Evolutionary conservation across 2,797 vertebrate species (phyloP).

Genomic region (Argyrosomus regius): DNA sequence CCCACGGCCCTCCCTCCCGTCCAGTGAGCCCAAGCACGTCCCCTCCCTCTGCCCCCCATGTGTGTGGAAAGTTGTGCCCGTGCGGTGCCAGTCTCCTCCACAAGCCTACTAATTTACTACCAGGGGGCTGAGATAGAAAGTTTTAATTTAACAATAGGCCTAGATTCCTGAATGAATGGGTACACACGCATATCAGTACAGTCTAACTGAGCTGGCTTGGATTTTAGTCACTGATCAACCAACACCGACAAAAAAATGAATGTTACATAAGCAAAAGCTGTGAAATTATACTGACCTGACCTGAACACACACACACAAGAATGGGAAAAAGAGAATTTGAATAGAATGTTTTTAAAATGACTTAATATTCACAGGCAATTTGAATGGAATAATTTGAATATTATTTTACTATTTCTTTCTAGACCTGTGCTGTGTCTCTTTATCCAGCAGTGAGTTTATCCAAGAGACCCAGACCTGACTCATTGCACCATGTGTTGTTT

Average conservation of each 20-base stretch:
- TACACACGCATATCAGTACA: constrained; percentile 26
- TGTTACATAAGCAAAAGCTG: constrained; percentile 37
- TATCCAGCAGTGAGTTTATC: not conserved
- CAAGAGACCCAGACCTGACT: not conserved
- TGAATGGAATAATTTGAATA: no score
- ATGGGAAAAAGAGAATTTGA: not conserved
- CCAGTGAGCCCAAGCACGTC: constrained; percentile 26
- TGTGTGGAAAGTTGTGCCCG: constrained; percentile 51
- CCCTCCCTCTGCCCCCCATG: not conserved
- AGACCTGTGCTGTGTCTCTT: no score
- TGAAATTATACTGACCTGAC: constrained; percentile 9
- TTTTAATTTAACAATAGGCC: constrained; percentile 66
- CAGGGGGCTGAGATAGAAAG: constrained; percentile 28
- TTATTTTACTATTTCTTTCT: no score
- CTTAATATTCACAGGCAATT: not conserved
- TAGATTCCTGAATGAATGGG: constrained; percentile 44
- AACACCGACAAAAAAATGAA: constrained; percentile 27
- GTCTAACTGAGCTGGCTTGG: constrained; percentile 17
- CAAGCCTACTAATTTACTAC: constrained; percentile 71
- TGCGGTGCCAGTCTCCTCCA: constrained; percentile 52
- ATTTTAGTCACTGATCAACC: constrained; percentile 67
- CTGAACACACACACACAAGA: not conserved
- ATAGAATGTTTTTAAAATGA: not conserved
- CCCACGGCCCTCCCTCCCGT: not conserved
- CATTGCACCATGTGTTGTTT: not conserved